Base-by-base conservation (phyloP, 2,888 invertebrate genomes). In the Calephelis perditalis region DNA sequence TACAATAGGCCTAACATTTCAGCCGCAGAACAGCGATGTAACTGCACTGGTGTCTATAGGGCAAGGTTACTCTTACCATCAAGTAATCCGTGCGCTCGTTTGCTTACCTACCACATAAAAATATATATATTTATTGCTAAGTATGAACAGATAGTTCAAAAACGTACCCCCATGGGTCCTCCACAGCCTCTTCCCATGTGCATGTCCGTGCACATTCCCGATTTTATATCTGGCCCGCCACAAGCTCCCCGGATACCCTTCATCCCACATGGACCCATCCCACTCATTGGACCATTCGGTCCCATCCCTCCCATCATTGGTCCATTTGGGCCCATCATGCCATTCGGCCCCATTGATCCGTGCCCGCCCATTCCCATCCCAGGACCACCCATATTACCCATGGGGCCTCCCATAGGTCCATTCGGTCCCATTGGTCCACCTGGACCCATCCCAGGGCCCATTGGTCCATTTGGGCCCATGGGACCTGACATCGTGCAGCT, bases 151-250 rank as follows among this genome's bases (percentile, higher is more conserved):
- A 26, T 12, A 52, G 12, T 47, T 55, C 43, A 52, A 37, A 44
- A 63, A 79, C 87, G 84, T 70, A 91, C 91, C 75, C 90, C 91
- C 91, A 91, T 91, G 56, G 91, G 91, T 55, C 89, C 91, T 2
- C 90, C 90, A 61, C 91, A 91, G 3, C 85, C 90, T 68, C 91
- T 79, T 12, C 89, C 88, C 90, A 91, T 90, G 71, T 91, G 91
- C 80, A 91, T 91, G 71, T 91, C 91, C 64, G 85, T 79, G 67
- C 91, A 91, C 89, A 91, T 91, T 7, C 87, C 86, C 0, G 81
- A 71, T 65, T 91, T 91, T 89, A 91, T 91, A 65, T 91, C 91
- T 1, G 91, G 90, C n/a, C 89, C 84, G 2, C 91, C 91, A 66
- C 90, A 88, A 0, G 89, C 73, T 10, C 87, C 86, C 63, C 91